Base-by-base conservation (phyloP, 2,113 vertebrate genomes). In the Cololabis saira region DNA sequence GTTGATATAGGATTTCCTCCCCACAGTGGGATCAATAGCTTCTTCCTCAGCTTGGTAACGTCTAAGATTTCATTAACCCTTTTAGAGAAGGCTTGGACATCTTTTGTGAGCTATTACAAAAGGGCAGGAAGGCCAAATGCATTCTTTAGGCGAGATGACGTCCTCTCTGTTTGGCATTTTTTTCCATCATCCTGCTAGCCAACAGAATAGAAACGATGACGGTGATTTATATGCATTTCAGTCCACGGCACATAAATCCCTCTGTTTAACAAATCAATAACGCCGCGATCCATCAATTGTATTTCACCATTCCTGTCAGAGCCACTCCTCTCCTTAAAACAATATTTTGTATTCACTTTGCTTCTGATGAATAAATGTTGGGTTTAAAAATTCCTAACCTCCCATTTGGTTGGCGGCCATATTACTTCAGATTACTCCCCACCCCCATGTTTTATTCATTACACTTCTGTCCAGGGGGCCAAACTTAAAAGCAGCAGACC, bases 11-110 rank as follows among this genome's bases (percentile, higher is more conserved):
- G 76, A 92, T 90, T 90, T 87, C 82, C 85, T 83, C 77, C 75
- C 81, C 78, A 72, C 76, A 53, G 74, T 5, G 44, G 54, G 68
- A 93, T 93, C 91, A 81, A 93, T 93, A 87, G 41, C 58, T 72
- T 86, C 80, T 79, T 89, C 76, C 84, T 87, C 76, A 58, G 58
- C 80, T 80, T 72, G 79, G 86, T 79, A 86, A 87, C 87, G 85
- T 89, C 86, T 83, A 85, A 87, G 86, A 92, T 93, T 92, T 92
- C 89, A 91, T 94, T 93, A 93, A 91, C 90, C 90, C 80, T 82
- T 91, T 92, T 91, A 76, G 78, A 86, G 33, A 89, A 81, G 73
- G 80, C 67, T 80, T 68, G 82, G 79, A 82, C 86, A 86, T 89
- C 74, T 79, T 82, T 75, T 63, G 45, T 89, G 89, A 93, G 86